Evolutionary conservation across 92 coral and sea anemone genomes (phyloP).

Genomic region (Montipora capitata): DNA sequence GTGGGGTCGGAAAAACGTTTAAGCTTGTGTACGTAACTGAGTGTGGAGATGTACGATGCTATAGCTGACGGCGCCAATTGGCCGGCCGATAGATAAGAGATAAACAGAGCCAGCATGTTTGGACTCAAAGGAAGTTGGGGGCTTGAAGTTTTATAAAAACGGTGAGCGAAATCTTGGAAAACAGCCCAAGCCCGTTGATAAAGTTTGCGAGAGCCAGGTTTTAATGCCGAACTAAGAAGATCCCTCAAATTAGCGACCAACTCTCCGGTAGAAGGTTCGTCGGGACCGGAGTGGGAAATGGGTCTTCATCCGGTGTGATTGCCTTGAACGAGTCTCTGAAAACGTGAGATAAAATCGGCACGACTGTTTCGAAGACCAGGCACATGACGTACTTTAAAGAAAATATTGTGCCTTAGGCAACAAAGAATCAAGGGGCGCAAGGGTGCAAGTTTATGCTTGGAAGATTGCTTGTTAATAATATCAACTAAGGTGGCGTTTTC

Average conservation of each 20-base stretch:
- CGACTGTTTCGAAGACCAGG: neutral
- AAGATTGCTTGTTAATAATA: no score
- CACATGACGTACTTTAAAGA: no score
- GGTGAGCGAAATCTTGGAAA: neutral
- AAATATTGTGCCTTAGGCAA: no score
- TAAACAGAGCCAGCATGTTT: neutral
- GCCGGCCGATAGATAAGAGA: neutral
- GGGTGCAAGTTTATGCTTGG: no score
- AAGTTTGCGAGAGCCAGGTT: neutral
- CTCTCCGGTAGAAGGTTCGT: slow-evolving; percentile 51
- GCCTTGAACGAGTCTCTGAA: no score
- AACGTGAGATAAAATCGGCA: no score
- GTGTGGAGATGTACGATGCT: neutral
- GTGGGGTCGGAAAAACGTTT: neutral
- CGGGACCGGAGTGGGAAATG: slow-evolving; percentile 1
- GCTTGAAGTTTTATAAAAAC: neutral
- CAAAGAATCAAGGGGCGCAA: no score
- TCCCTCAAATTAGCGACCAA: slow-evolving; percentile 22
- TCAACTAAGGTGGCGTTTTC: no score
- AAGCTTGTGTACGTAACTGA: neutral
- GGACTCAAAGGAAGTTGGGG: neutral
- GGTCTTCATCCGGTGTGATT: no score
- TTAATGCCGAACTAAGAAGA: neutral
- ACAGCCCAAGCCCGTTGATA: slow-evolving; percentile 4
- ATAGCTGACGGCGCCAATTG: neutral